Evolutionary conservation across 2,888 invertebrate species (phyloP).

Genomic region (Venustoraphidia nigricollis): DNA sequence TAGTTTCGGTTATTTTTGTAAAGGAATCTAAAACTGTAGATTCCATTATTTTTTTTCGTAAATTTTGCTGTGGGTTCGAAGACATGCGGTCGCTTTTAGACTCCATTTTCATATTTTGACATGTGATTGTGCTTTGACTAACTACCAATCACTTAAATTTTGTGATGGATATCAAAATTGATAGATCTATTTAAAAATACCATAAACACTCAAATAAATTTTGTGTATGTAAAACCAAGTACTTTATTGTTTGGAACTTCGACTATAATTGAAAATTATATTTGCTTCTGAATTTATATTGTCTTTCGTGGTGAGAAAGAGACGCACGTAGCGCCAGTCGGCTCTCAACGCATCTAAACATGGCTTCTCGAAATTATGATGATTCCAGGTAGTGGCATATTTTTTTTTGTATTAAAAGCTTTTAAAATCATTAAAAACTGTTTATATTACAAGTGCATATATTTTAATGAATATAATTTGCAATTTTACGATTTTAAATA

Average conservation of each 20-base stretch:
- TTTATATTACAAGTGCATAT: background rate
- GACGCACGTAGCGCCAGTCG: conserved; percentile 7
- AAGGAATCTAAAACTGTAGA: conserved; percentile 30
- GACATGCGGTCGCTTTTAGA: conserved; percentile 9
- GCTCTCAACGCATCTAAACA: conserved; percentile 46
- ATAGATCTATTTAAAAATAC: too few relatives aligned
- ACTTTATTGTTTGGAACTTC: too few relatives aligned
- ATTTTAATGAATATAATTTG: background rate
- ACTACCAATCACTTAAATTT: background rate
- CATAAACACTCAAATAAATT: too few relatives aligned
- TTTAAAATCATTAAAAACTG: background rate
- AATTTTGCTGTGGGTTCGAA: conserved; percentile 10
- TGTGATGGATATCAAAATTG: conserved; percentile 1
- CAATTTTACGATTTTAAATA: too few relatives aligned
- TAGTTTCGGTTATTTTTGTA: conserved; percentile 24
- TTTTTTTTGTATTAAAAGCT: background rate
- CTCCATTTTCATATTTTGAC: conserved; percentile 9
- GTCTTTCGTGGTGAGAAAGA: background rate
- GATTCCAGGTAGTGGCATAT: conserved; percentile 46
- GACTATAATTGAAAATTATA: too few relatives aligned
- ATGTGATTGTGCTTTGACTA: conserved; percentile 1
- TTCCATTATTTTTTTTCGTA: conserved; percentile 19
- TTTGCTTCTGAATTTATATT: background rate
- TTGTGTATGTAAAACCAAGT: too few relatives aligned
- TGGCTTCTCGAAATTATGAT: conserved; percentile 80